Percentiles rank a stretch among this genome's conserved stretches.
These are phyloP conservation scores for Okapia johnstoni DNA, from an alignment of 2,113 vertebrate genomes.

Conservation along the genomic window DNA sequence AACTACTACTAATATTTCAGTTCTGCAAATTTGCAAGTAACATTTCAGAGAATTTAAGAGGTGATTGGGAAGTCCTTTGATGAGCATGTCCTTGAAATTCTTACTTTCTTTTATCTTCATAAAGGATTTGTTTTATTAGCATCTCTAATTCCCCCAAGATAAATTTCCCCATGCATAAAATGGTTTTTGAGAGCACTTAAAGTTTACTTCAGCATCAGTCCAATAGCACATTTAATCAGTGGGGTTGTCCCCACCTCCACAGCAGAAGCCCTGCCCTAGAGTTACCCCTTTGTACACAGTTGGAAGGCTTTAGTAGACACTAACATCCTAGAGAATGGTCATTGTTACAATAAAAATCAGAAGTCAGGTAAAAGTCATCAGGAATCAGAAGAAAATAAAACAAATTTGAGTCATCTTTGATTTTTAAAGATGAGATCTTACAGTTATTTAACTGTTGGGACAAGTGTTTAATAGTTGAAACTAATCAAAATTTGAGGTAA, in stretches of 20 bases:
- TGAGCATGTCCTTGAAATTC: slow-evolving; percentile 60
- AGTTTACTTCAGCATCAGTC: slow-evolving; percentile 36
- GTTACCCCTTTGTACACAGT: slow-evolving; percentile 19
- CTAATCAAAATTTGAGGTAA: slow-evolving; percentile 18
- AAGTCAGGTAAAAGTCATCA: slow-evolving; percentile 5
- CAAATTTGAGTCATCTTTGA: neutral
- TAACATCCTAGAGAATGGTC: neutral
- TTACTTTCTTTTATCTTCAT: slow-evolving; percentile 29
- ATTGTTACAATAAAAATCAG: neutral
- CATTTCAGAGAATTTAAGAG: slow-evolving; percentile 52
- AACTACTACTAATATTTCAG: slow-evolving; percentile 6
- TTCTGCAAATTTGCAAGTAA: slow-evolving; percentile 53
- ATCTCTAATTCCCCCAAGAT: slow-evolving; percentile 7
- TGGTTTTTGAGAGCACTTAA: slow-evolving; percentile 64
- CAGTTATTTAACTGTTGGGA: slow-evolving; percentile 6
- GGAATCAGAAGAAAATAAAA: neutral
- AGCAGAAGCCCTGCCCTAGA: neutral
- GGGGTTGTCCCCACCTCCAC: neutral
- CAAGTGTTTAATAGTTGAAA: neutral
- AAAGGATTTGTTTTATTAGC: slow-evolving; percentile 64
- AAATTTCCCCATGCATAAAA: slow-evolving; percentile 41
- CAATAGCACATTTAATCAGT: slow-evolving; percentile 12
- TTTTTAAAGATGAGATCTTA: slow-evolving; percentile 20
- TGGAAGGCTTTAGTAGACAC: neutral
- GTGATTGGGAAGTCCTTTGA: slow-evolving; percentile 45